phyloP scores from a whole-genome alignment of 2,113 vertebrate genomes.

The Thamnophis sirtalis region DNA sequence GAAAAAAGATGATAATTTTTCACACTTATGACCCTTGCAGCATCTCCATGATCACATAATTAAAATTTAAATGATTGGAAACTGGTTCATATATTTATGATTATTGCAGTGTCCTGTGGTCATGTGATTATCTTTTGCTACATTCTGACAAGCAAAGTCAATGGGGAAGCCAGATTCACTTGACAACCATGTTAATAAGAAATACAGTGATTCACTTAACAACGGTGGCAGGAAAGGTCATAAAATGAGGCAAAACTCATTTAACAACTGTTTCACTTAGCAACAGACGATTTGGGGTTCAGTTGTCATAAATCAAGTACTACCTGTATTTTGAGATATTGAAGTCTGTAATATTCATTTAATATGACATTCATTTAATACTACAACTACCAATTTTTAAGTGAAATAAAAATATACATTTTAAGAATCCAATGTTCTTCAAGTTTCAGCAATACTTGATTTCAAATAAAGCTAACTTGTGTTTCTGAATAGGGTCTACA shows the following conservation, averaged over 20 bases:
- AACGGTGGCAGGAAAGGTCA: background rate
- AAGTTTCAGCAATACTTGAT: background rate
- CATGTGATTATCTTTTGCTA: background rate
- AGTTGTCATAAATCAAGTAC: background rate
- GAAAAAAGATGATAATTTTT: background rate
- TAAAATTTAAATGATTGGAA: background rate
- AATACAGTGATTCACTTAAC: background rate
- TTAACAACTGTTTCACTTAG: background rate
- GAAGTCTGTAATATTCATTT: background rate
- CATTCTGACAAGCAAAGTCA: background rate
- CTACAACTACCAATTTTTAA: background rate
- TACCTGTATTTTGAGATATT: background rate
- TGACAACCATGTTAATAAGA: background rate
- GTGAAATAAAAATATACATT: background rate
- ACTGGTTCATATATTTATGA: background rate
- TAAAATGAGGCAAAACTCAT: background rate
- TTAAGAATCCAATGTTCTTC: background rate
- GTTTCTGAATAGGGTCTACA: background rate
- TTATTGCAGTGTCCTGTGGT: background rate
- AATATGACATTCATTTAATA: background rate
- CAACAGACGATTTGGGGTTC: background rate
- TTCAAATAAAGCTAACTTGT: background rate
- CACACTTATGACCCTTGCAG: background rate
- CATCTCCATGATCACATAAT: background rate
- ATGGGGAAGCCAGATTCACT: background rate